Conservation (phyloP, 2,113 vertebrate species). For the Nettapus auritus region DNA sequence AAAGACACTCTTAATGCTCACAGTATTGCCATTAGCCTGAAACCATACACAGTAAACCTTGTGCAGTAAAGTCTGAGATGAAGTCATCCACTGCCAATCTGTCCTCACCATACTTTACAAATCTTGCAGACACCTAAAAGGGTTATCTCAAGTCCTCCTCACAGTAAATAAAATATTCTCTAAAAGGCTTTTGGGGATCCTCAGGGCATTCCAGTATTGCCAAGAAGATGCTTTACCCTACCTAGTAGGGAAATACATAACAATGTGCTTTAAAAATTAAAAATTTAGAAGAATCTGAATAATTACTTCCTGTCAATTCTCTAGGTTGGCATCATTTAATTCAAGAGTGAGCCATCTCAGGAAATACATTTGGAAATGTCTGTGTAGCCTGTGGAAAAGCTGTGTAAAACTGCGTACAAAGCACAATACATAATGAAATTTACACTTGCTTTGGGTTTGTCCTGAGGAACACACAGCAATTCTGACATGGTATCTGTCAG, state of each 20-base stretch:
- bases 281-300: constrained; percentile 67
- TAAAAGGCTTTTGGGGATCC: constrained; percentile 67
- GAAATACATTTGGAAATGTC: constrained; percentile 62
- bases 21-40: neutral
- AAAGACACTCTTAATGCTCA: neutral
- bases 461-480: constrained; percentile 35
- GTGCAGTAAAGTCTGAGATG: neutral
- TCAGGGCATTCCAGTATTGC: constrained; percentile 58
- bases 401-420: constrained; percentile 48
- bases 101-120: neutral
- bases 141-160: constrained; percentile 37
- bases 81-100: neutral
- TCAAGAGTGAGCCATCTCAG: constrained; percentile 42
- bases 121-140: constrained; percentile 27
- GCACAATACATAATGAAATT: constrained; percentile 53
- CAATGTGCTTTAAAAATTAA: constrained; percentile 74
- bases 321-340: constrained; percentile 54
- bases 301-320: constrained; percentile 64
- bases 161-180: constrained; percentile 62
- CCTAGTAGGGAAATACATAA: constrained; percentile 65
- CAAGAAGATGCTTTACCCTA: constrained; percentile 48
- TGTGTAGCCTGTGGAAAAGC: constrained; percentile 70
- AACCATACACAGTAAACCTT: constrained; percentile 13
- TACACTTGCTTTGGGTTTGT: constrained; percentile 70
- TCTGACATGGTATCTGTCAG: constrained; percentile 39